Conservation (phyloP, 2,888 invertebrate species). For the Sarcophaga caerulescens region DNA sequence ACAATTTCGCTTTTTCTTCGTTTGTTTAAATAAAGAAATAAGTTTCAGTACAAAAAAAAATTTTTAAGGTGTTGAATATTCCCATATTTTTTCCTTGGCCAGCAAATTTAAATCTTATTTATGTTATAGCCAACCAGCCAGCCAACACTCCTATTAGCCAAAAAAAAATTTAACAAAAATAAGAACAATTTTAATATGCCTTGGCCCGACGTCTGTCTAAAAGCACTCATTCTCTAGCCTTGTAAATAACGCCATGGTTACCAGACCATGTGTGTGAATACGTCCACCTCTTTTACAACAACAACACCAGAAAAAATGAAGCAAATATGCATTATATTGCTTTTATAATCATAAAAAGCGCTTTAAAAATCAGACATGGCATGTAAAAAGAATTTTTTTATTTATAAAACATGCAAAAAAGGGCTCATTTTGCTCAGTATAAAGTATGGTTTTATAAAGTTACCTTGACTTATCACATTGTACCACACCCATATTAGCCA, state of each 20-base stretch:
- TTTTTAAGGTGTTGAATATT: conserved; percentile 46
- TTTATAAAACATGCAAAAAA: conserved; percentile 59
- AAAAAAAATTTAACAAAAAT: conserved; percentile 23
- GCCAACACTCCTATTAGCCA: conserved; percentile 54
- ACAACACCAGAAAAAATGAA: not conserved
- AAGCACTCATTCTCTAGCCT: not conserved
- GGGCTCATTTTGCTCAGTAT: conserved; percentile 29
- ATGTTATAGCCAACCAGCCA: conserved; percentile 44
- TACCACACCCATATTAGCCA: conserved; percentile 61
- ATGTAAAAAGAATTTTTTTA: conserved; percentile 45
- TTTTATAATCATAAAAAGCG: conserved; percentile 51
- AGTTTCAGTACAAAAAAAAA: not conserved
- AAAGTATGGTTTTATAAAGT: conserved; percentile 35
- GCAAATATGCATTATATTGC: conserved; percentile 24
- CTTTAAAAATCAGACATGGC: conserved; percentile 64
- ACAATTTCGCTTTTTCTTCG: not conserved
- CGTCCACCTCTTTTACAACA: conserved; percentile 57
- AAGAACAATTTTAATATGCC: conserved; percentile 43
- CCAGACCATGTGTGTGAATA: conserved; percentile 40
- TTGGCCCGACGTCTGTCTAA: conserved; percentile 61
- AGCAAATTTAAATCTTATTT: conserved; percentile 59
- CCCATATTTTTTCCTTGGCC: conserved; percentile 8
- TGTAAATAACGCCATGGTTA: not conserved
- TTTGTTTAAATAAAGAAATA: not conserved
- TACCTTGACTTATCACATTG: conserved; percentile 68